Base-by-base conservation (phyloP, 2,797 vertebrate species). In the Rhinogobio ventralis region DNA sequence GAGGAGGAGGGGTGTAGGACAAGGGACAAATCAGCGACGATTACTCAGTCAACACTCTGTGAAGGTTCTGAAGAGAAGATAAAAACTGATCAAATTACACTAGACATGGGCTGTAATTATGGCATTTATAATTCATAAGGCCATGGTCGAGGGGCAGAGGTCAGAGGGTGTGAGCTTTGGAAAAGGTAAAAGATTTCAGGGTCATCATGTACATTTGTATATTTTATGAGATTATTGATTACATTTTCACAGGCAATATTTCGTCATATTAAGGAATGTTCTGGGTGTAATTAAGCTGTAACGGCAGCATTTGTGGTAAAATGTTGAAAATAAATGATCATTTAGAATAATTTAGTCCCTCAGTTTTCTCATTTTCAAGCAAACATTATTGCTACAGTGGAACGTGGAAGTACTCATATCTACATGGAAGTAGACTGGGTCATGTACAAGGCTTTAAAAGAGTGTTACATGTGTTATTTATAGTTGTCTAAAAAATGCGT, bases 181-280 rank as follows among this genome's bases (percentile, higher is more conserved):
- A 86, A 85, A 86, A 91, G 91, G 93, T 93, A 93, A 94, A 95
- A 93, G 88, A 88, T 89, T 90, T 91, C 83, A 71, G 87, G 92
- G 92, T 93, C 93, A 92, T 7, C 14, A 68, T 64, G 83, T 53
- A 80, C 91, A 91, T 88, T 46, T 83, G 28, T 86, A 81, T 90
- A 84, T 87, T 83, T 91, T 90, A 94, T 93, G 90, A 94, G 91
- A 79, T 81, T 89, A 94, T 91, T 93, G 93, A 94, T 93, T 93
- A 88, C 87, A 86, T 90, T 81, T 85, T 62, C 82, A 87, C 77
- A 90, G 33, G 33, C n/a, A 25, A 74, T 64, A 33, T n/a, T n/a
- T n/a, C n/a, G n/a, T 11, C 28, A 68, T 10, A 71, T 33, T 62
- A 17, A 14, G 5, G 6, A 9, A 66, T 5, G 28, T 6, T n/a